These are phyloP conservation scores for Ctenicera cuprea DNA, from an alignment of 2,888 invertebrate genomes.

Conservation along the genomic window DNA sequence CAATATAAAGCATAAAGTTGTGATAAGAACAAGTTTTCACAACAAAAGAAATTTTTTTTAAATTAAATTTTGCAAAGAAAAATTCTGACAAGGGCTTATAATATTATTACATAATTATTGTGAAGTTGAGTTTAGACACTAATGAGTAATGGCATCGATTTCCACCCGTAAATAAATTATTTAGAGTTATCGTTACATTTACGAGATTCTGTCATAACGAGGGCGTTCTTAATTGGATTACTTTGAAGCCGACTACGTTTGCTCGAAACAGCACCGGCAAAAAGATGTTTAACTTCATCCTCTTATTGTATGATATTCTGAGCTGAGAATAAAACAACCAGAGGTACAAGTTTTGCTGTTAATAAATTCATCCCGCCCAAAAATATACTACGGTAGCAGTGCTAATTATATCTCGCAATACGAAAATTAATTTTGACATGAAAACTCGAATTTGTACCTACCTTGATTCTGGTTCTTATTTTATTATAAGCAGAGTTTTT, in stretches of 20 bases:
- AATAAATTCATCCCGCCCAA: constrained; percentile 9
- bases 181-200: constrained; percentile 17
- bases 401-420: neutral
- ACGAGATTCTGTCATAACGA: constrained; percentile 2
- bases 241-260: constrained; percentile 3
- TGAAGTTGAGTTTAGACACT: too few species aligned
- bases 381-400: neutral
- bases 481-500: too few species aligned
- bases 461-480: too few species aligned
- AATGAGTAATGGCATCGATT: neutral
- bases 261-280: constrained; percentile 20
- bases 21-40: too few species aligned
- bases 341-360: constrained; percentile 10
- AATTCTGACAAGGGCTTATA: too few species aligned
- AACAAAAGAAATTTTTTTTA: too few species aligned
- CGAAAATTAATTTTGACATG: neutral
- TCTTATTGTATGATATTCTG: constrained; percentile 1
- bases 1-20: too few species aligned
- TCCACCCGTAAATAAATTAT: constrained; percentile 12
- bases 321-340: constrained; percentile 1
- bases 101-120: too few species aligned
- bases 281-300: constrained; percentile 29
- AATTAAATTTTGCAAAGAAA: too few species aligned
- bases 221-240: constrained; percentile 24
- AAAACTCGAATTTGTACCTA: too few species aligned